A percentile compares a stretch with the other conserved stretches of the same genome.
phyloP scores from a whole-genome alignment of 1,140 invertebrate genomes.

The Caerostris darwini region DNA sequence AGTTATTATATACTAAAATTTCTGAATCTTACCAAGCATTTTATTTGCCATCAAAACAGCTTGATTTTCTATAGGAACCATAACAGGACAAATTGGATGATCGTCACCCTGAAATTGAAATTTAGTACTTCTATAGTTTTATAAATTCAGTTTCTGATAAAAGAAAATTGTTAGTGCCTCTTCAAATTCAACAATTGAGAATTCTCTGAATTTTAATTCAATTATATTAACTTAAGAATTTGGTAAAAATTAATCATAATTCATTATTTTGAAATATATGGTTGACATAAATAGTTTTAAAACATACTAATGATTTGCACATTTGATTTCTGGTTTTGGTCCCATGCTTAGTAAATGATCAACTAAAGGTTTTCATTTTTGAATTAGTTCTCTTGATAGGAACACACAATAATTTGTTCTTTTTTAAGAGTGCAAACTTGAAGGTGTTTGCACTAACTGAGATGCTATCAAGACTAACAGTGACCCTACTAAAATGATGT shows the following conservation, averaged over 20 bases:
- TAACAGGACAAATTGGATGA: slow-evolving; percentile 95
- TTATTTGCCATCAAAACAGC: slow-evolving; percentile 90
- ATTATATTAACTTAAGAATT: too few relatives aligned
- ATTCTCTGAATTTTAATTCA: neutral
- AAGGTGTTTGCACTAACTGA: neutral
- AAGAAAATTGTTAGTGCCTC: neutral
- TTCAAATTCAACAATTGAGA: neutral
- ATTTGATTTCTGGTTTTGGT: too few relatives aligned
- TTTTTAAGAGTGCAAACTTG: neutral
- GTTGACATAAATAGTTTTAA: too few relatives aligned
- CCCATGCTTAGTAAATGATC: too few relatives aligned
- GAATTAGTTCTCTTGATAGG: too few relatives aligned
- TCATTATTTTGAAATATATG: too few relatives aligned
- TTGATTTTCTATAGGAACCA: slow-evolving; percentile 92
- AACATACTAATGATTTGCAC: too few relatives aligned
- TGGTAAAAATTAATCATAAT: too few relatives aligned
- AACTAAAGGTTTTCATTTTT: too few relatives aligned
- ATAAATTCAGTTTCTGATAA: neutral
- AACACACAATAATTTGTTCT: neutral
- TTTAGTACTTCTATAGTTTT: neutral
- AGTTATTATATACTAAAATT: neutral
- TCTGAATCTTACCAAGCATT: slow-evolving; percentile 88
- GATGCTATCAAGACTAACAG: too few relatives aligned
- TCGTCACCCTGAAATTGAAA: slow-evolving; percentile 79
- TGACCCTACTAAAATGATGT: too few relatives aligned